Conservation (phyloP, 2,888 invertebrate species). For the Octonoba sinensis region DNA sequence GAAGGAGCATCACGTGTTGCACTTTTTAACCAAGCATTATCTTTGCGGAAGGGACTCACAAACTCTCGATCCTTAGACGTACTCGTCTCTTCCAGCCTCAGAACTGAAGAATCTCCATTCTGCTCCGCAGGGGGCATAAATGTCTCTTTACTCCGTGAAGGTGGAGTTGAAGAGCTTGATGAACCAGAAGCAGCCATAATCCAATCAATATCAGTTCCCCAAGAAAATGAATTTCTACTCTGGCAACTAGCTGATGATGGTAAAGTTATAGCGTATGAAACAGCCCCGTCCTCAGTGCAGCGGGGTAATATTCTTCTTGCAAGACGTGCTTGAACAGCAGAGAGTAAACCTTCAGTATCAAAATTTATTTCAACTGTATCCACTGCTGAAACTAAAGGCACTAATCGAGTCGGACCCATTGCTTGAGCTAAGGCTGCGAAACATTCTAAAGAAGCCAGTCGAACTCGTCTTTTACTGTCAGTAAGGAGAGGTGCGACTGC, state of each 20-base stretch:
- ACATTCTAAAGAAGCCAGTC: conserved; percentile 84
- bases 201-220: conserved; percentile 83
- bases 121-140: conserved; percentile 23
- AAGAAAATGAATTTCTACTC: conserved; percentile 57
- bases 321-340: conserved; percentile 81
- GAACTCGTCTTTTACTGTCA: conserved; percentile 81
- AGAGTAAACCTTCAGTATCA: conserved; percentile 73
- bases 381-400: conserved; percentile 75
- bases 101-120: conserved; percentile 38
- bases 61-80: conserved; percentile 23
- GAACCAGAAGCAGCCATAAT: conserved; percentile 75
- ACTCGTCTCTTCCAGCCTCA: conserved; percentile 25
- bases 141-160: conserved; percentile 50
- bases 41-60: conserved; percentile 18
- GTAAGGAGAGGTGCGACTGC: conserved; percentile 73
- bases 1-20: conserved; percentile 13
- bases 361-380: conserved; percentile 72
- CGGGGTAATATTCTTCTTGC: conserved; percentile 82
- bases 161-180: conserved; percentile 53
- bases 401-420: conserved; percentile 75
- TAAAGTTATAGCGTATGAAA: conserved; percentile 81
- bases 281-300: conserved; percentile 80
- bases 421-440: conserved; percentile 84
- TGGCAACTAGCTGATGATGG: conserved; percentile 72
- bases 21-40: conserved; percentile 43